phyloP scores from a whole-genome alignment of 1,140 invertebrate species.

The Sinella curviseta region DNA sequence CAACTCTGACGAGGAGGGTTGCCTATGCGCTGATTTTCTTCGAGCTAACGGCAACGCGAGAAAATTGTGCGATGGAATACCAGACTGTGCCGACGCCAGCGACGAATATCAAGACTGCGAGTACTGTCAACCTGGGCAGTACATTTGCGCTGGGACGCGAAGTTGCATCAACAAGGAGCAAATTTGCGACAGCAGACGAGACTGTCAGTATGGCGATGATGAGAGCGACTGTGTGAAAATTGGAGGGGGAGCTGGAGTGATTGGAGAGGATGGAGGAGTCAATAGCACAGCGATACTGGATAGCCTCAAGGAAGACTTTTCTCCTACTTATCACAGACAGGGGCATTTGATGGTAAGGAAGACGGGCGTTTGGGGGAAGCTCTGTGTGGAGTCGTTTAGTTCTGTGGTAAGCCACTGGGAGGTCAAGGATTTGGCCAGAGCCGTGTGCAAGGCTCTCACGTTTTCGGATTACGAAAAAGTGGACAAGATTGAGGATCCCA shows the following conservation, averaged over 20 bases:
- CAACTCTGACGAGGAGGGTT: constrained; percentile 71
- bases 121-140: constrained; percentile 72
- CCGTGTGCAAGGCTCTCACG: constrained; percentile 75
- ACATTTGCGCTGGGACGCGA: constrained; percentile 71
- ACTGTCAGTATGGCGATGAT: constrained; percentile 80
- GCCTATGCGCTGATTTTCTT: constrained; percentile 74
- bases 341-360: constrained; percentile 57
- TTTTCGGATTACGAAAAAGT: constrained; percentile 66
- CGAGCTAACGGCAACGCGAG: constrained; percentile 66
- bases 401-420: constrained; percentile 63
- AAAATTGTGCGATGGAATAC: constrained; percentile 76
- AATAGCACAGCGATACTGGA: constrained; percentile 31
- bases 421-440: constrained; percentile 70
- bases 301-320: constrained; percentile 45
- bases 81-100: constrained; percentile 75
- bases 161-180: constrained; percentile 59
- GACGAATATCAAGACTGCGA: constrained; percentile 67
- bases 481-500: constrained; percentile 57
- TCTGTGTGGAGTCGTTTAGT: constrained; percentile 70
- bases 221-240: constrained; percentile 69
- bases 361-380: constrained; percentile 74
- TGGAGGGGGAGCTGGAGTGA: background rate
- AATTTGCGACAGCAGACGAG: constrained; percentile 72
- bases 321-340: constrained; percentile 42
- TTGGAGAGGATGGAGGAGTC: background rate